Evolutionary conservation across 2,888 invertebrate species (phyloP).

Genomic region (Seira musarum): DNA sequence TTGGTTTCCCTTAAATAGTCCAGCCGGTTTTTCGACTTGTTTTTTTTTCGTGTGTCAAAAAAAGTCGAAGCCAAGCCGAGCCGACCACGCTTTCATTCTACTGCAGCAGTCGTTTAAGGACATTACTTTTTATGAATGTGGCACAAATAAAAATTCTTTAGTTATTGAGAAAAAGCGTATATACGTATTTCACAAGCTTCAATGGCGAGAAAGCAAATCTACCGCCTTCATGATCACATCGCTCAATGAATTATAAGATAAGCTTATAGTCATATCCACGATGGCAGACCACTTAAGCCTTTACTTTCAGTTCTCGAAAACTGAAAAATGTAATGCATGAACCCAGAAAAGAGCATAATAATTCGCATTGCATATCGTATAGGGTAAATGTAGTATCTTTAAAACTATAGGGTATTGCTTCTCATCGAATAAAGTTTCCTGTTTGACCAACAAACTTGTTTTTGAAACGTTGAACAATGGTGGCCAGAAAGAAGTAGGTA

Average conservation of each 20-base stretch:
- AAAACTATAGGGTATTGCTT: background rate
- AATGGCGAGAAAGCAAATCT: no score
- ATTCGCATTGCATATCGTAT: no score
- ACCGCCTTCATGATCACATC: background rate
- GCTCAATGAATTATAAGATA: constrained; percentile 17
- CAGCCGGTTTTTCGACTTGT: constrained; percentile 54
- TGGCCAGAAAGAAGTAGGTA: background rate
- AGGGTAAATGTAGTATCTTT: no score
- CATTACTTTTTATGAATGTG: constrained; percentile 37
- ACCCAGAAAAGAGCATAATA: no score
- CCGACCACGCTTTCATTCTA: background rate
- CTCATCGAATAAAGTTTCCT: constrained; percentile 63
- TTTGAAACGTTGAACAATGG: constrained; percentile 32
- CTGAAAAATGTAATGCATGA: background rate
- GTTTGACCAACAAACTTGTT: constrained; percentile 68
- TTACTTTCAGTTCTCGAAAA: background rate
- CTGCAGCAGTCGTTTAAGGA: constrained; percentile 23
- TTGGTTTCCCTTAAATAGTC: constrained; percentile 35
- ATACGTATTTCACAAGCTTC: no score
- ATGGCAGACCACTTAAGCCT: background rate
- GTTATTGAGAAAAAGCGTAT: background rate
- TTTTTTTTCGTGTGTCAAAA: background rate
- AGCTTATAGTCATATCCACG: background rate
- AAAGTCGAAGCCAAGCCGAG: background rate
- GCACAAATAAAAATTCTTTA: constrained; percentile 37